Conservation (phyloP, 2,888 invertebrate species). For the Agrotis exclamationis region DNA sequence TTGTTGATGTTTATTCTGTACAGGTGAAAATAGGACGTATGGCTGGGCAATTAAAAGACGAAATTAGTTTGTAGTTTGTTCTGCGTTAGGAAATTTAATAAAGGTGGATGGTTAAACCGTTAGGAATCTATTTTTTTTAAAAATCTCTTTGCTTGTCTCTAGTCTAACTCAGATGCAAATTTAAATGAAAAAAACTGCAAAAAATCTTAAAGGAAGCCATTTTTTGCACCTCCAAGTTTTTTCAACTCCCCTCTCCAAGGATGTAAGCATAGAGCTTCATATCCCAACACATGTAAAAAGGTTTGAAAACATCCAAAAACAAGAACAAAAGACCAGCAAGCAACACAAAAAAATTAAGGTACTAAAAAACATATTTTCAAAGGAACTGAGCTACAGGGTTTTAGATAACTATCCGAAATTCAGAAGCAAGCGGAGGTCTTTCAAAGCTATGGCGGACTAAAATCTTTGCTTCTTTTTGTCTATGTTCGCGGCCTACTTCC, state of each 20-base stretch:
- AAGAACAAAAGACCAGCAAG: conserved; percentile 13
- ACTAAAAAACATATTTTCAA: conserved; percentile 36
- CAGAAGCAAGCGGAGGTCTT: conserved; percentile 38
- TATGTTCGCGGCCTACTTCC: conserved; percentile 34
- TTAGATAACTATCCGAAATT: conserved; percentile 43
- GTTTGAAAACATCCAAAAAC: conserved; percentile 3
- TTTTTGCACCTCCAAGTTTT: too few species aligned
- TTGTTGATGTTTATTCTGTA: conserved; percentile 14
- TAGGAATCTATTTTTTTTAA: too few species aligned
- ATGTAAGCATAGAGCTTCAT: background rate
- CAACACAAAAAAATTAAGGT: conserved; percentile 21
- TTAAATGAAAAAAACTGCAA: too few species aligned
- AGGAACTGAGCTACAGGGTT: conserved; percentile 21
- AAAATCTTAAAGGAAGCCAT: too few species aligned
- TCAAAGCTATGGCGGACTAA: conserved; percentile 16
- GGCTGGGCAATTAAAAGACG: background rate
- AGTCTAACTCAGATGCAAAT: too few species aligned
- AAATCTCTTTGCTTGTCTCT: too few species aligned
- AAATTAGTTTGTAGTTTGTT: background rate
- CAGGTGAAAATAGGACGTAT: conserved; percentile 10
- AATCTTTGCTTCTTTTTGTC: conserved; percentile 40
- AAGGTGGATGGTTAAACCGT: background rate
- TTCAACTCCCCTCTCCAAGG: too few species aligned
- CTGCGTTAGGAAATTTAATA: background rate
- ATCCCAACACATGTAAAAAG: conserved; percentile 15